These are phyloP conservation scores for Clunio marinus DNA, from an alignment of 2,888 invertebrate genomes.

Conservation along the genomic window DNA sequence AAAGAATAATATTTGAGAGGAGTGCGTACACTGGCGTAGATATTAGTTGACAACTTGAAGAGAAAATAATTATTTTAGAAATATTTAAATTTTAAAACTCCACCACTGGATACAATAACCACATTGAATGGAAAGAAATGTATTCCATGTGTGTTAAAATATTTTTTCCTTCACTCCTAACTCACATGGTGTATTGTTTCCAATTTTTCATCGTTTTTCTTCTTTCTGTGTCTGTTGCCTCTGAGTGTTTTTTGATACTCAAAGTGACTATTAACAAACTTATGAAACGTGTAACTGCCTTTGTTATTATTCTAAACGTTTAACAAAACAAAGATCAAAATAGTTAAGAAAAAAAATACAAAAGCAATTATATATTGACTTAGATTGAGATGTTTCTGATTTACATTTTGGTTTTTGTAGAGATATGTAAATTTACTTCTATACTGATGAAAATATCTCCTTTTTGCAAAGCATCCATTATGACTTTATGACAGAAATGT, in stretches of 20 bases:
- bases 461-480: too few species aligned
- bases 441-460: too few species aligned
- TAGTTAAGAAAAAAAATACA: slow-evolving; percentile 8
- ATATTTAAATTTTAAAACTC: background rate
- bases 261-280: slow-evolving; percentile 23
- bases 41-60: background rate
- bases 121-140: background rate
- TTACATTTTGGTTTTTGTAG: background rate
- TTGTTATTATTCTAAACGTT: slow-evolving; percentile 12
- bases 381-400: slow-evolving; percentile 14
- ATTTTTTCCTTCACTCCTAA: background rate
- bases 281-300: slow-evolving; percentile 21
- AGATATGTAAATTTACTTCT: too few species aligned
- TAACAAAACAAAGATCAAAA: background rate
- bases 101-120: slow-evolving; percentile 2
- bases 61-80: background rate
- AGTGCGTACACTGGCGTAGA: background rate
- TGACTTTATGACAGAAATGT: too few species aligned
- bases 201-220: slow-evolving; percentile 11
- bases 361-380: too few species aligned
- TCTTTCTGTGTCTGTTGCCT: background rate
- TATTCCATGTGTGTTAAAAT: slow-evolving; percentile 18
- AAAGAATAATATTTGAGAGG: slow-evolving; percentile 21
- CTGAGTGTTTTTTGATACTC: background rate
- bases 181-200: slow-evolving; percentile 17